A percentile compares a stretch with the other conserved stretches of the same genome.
phyloP scores from a whole-genome alignment of 2,888 invertebrate species.

The Parelbella ahira region DNA sequence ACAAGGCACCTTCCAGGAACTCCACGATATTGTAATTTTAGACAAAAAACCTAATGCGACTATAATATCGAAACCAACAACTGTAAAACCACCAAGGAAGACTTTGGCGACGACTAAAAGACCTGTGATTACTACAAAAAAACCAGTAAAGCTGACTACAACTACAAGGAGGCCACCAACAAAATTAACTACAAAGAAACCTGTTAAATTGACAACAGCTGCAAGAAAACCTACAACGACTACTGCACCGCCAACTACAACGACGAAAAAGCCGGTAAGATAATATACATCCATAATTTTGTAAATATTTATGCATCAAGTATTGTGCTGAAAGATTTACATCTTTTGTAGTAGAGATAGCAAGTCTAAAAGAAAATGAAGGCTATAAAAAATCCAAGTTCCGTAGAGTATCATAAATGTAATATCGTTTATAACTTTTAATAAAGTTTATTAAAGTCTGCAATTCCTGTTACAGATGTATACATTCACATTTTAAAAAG shows the following conservation, averaged over 20 bases:
- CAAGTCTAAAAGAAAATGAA: too few species aligned
- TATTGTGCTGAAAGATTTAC: too few species aligned
- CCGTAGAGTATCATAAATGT: too few species aligned
- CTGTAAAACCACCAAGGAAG: conserved; percentile 61
- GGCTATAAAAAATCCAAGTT: too few species aligned
- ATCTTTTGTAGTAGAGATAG: too few species aligned
- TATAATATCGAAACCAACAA: conserved; percentile 53
- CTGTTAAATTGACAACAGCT: conserved; percentile 52
- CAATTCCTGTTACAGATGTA: too few species aligned
- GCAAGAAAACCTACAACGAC: conserved; percentile 33
- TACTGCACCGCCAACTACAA: conserved; percentile 46
- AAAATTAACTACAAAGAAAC: conserved; percentile 63
- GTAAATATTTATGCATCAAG: too few species aligned
- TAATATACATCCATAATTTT: too few species aligned
- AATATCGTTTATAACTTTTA: too few species aligned
- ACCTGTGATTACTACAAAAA: conserved; percentile 73
- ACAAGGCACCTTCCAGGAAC: conserved; percentile 89
- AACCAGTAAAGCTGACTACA: conserved; percentile 56
- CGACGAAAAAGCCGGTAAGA: conserved; percentile 64
- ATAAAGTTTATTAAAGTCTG: too few species aligned
- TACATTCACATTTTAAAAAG: too few species aligned
- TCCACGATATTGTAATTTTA: conserved; percentile 86
- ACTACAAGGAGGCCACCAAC: conserved; percentile 61
- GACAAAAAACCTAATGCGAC: conserved; percentile 69
- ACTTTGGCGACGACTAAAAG: conserved; percentile 58